phyloP scores from a whole-genome alignment of 2,888 invertebrate genomes.

The Torymus auratus region DNA sequence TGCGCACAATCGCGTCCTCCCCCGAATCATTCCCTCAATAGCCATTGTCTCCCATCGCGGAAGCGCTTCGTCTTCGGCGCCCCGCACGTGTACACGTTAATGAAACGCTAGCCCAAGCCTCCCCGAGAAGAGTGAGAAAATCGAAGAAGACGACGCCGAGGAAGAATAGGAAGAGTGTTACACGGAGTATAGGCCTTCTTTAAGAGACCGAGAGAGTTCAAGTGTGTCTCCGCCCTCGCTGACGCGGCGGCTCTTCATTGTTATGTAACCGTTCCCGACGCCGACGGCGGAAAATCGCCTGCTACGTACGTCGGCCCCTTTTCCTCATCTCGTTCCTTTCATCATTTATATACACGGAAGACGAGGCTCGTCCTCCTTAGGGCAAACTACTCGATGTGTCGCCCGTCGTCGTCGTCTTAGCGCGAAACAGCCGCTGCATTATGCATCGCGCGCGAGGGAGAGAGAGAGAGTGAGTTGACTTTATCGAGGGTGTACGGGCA shows the following conservation, averaged over 20 bases:
- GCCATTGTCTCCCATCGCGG: no score
- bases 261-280: conserved; percentile 64
- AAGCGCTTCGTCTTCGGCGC: no score
- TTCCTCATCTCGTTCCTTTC: not conserved
- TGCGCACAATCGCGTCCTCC: no score
- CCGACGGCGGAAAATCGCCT: conserved; percentile 60
- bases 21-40: no score
- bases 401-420: not conserved
- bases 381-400: not conserved
- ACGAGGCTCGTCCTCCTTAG: not conserved
- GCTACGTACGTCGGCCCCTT: no score
- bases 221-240: conserved; percentile 36
- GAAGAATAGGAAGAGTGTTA: not conserved
- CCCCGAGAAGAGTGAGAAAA: conserved; percentile 12
- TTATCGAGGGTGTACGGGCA: no score
- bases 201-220: conserved; percentile 4
- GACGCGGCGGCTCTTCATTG: conserved; percentile 63
- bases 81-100: no score
- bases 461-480: no score
- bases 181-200: no score
- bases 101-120: no score
- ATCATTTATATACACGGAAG: conserved; percentile 11
- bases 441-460: no score
- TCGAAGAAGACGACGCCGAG: not conserved
- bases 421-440: no score